Evolutionary conservation across 2,888 invertebrate genomes (phyloP).

Genomic region (Epicampocera succincta): DNA sequence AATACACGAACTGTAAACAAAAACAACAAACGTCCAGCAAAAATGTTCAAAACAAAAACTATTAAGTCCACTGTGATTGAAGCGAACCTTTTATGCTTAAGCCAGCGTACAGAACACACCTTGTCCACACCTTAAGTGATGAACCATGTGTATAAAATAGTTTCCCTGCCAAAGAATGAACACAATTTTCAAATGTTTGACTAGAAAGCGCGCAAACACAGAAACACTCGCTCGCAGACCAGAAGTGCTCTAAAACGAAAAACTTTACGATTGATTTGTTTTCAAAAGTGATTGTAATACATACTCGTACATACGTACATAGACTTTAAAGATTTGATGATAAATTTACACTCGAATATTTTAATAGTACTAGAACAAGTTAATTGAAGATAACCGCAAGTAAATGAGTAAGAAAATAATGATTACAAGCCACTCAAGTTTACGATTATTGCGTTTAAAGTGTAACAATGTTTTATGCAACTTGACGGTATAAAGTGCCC

Average conservation of each 20-base stretch:
- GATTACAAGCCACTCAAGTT: too few relatives aligned
- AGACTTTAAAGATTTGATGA: constrained; percentile 8
- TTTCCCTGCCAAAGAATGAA: constrained; percentile 44
- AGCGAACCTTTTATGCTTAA: constrained; percentile 45
- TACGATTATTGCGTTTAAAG: too few relatives aligned
- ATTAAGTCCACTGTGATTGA: constrained; percentile 57
- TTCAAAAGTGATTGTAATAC: constrained; percentile 63
- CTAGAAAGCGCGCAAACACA: not conserved
- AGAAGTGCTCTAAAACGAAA: constrained; percentile 46
- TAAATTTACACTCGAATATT: constrained; percentile 46
- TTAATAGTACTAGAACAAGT: not conserved
- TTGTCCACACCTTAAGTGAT: constrained; percentile 70
- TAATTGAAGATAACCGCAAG: too few relatives aligned
- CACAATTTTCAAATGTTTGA: constrained; percentile 30
- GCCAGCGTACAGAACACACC: constrained; percentile 61
- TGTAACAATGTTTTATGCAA: too few relatives aligned
- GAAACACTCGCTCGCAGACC: not conserved
- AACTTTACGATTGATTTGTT: constrained; percentile 78
- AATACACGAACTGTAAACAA: not conserved
- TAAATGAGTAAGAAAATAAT: too few relatives aligned
- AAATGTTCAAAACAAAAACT: constrained; percentile 7
- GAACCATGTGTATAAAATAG: constrained; percentile 60
- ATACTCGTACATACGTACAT: not conserved
- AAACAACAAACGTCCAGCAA: constrained; percentile 30
- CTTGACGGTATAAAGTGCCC: too few relatives aligned